phyloP scores from a whole-genome alignment of 2,888 invertebrate genomes.

The Gari tellinella region DNA sequence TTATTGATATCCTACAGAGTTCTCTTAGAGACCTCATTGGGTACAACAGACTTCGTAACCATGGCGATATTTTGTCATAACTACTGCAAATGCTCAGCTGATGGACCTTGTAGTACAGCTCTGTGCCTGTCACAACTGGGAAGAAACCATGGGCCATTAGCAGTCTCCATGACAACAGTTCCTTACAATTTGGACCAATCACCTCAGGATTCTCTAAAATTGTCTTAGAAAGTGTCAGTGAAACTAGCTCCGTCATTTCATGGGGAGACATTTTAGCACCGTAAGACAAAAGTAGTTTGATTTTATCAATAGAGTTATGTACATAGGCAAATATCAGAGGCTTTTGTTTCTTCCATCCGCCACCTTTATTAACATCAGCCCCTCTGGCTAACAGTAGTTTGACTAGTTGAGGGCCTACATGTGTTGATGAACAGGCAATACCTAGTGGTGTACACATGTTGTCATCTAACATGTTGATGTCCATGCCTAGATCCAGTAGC shows the following conservation, averaged over 20 bases:
- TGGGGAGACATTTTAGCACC: slow-evolving; percentile 76
- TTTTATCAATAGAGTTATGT: slow-evolving; percentile 79
- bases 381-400: slow-evolving; percentile 74
- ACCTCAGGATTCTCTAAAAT: slow-evolving; percentile 80
- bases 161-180: slow-evolving; percentile 75
- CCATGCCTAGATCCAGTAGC: slow-evolving; percentile 76
- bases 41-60: slow-evolving; percentile 72
- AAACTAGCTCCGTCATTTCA: slow-evolving; percentile 79
- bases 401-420: slow-evolving; percentile 70
- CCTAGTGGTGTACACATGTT: slow-evolving; percentile 78
- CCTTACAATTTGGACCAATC: slow-evolving; percentile 73
- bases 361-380: slow-evolving; percentile 78
- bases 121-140: slow-evolving; percentile 66
- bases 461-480: slow-evolving; percentile 79
- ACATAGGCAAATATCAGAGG: slow-evolving; percentile 79
- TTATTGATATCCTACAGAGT: slow-evolving; percentile 71
- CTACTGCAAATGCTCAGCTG: slow-evolving; percentile 78
- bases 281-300: slow-evolving; percentile 75
- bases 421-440: slow-evolving; percentile 72
- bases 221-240: slow-evolving; percentile 76
- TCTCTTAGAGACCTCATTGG: slow-evolving; percentile 74
- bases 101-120: slow-evolving; percentile 69
- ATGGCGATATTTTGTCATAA: slow-evolving; percentile 74
- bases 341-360: slow-evolving; percentile 78
- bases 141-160: slow-evolving; percentile 75